A percentile compares a stretch with the other conserved stretches of the same genome.
These are phyloP conservation scores for Ctenopoma kingsleyae DNA, from an alignment of 2,797 vertebrate genomes.

Conservation along the genomic window DNA sequence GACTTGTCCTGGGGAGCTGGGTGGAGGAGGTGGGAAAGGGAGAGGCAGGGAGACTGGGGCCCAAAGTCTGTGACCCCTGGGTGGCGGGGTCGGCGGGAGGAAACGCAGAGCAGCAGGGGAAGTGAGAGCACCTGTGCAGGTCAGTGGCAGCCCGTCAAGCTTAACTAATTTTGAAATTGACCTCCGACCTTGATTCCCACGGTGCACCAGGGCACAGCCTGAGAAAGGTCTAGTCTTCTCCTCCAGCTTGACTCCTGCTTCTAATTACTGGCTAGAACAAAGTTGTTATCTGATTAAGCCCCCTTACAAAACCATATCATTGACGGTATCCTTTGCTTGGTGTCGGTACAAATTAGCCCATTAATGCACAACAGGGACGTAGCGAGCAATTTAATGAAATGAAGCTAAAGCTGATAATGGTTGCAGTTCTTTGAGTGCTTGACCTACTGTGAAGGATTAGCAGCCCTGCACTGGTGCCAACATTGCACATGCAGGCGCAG, in stretches of 20 bases:
- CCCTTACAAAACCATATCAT: slow-evolving; percentile 79
- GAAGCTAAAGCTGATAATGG: slow-evolving; percentile 79
- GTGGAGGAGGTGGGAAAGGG: slow-evolving; percentile 17
- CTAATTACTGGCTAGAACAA: slow-evolving; percentile 90
- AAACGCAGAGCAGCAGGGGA: slow-evolving; percentile 83
- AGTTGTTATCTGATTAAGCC: slow-evolving; percentile 91
- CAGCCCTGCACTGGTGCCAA: slow-evolving; percentile 16
- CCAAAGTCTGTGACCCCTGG: slow-evolving; percentile 81
- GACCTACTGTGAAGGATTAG: slow-evolving; percentile 81
- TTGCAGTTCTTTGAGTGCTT: slow-evolving; percentile 70
- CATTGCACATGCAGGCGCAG: neutral
- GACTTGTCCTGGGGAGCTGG: slow-evolving; percentile 61
- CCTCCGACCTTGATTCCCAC: slow-evolving; percentile 90
- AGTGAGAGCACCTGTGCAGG: slow-evolving; percentile 92
- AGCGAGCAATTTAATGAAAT: slow-evolving; percentile 74
- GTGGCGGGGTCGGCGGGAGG: slow-evolving; percentile 78
- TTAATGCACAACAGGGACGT: slow-evolving; percentile 89
- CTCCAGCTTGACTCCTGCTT: slow-evolving; percentile 86
- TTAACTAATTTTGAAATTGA: slow-evolving; percentile 93
- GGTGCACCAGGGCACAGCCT: slow-evolving; percentile 74
- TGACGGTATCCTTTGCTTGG: slow-evolving; percentile 89
- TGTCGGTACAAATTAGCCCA: slow-evolving; percentile 92
- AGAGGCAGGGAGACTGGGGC: slow-evolving; percentile 41
- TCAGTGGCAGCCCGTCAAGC: slow-evolving; percentile 89
- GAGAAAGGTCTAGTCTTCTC: slow-evolving; percentile 63